A percentile compares a stretch with the other conserved stretches of the same genome.
Conservation (phyloP, 2,113 vertebrate species). For the crab-eating macaque (Macaca fascicularis) region T2T-MFA8v1.1 NC_088388.1:80456001-80456500, state of each 20-base stretch:
- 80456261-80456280: neutral
- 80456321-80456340: neutral
- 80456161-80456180: neutral
- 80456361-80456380: neutral
- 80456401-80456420: neutral
- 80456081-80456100: neutral
- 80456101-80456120: neutral
- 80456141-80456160: neutral
- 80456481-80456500: neutral
- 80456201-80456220: neutral
- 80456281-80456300: neutral
- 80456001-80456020: neutral
- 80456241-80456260: neutral
- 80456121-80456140: neutral
- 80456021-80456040: neutral
- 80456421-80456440: neutral
- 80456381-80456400: fast-evolving
- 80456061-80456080: neutral
- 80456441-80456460: neutral
- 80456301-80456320: neutral
- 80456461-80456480: neutral
- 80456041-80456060: neutral
- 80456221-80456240: neutral
- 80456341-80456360: neutral
- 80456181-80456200: neutral